Evolutionary conservation across 2,797 vertebrate genomes (phyloP).

Genomic region (Vespertilio murinus): DNA sequence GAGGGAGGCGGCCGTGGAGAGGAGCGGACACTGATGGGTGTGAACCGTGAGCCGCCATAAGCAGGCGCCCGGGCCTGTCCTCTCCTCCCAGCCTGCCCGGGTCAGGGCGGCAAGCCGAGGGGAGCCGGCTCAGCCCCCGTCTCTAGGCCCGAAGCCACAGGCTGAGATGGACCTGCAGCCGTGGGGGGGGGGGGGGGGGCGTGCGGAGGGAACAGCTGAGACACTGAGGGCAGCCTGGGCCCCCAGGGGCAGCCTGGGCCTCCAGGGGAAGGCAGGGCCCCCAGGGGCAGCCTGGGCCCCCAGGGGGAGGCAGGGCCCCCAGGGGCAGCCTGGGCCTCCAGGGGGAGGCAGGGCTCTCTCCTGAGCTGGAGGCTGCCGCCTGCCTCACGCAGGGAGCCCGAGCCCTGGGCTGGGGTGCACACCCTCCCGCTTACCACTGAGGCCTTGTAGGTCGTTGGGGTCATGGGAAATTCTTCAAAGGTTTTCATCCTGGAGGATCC

Average conservation of each 20-base stretch:
- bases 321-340: too few species aligned
- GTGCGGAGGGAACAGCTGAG: too few species aligned
- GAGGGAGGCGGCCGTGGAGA: neutral
- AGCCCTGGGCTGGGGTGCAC: neutral
- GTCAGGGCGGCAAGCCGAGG: neutral
- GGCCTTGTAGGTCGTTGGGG: conserved; percentile 89
- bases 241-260: neutral
- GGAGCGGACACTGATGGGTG: conserved; percentile 32
- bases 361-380: neutral
- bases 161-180: neutral
- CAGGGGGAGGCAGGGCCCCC: too few species aligned
- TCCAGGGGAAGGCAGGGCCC: neutral
- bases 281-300: too few species aligned
- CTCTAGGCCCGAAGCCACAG: neutral
- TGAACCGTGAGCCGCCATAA: too few species aligned
- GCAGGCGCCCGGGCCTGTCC: conserved; percentile 39
- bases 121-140: neutral
- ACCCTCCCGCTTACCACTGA: conserved; percentile 87
- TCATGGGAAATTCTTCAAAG: conserved; percentile 95
- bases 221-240: too few species aligned
- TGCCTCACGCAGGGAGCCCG: neutral
- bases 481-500: conserved; percentile 94
- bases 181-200: too few species aligned
- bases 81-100: neutral
- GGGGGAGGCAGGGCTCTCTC: too few species aligned